Percentiles rank a stretch among this genome's conserved stretches.
Evolutionary conservation across 2,797 vertebrate genomes (phyloP).

Genomic region (Basileuterus tristriatus): DNA sequence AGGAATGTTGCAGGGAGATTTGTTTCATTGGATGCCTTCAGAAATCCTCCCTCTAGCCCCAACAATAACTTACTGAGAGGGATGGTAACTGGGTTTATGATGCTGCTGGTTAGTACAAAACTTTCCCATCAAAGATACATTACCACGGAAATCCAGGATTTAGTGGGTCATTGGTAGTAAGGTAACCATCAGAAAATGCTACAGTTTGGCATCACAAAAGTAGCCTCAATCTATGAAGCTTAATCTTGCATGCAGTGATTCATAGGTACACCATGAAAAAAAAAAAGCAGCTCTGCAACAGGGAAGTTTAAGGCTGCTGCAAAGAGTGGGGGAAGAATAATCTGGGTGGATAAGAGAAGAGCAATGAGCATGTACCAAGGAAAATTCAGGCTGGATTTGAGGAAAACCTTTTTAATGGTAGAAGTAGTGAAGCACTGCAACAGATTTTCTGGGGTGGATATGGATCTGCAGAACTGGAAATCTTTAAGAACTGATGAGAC

Average conservation of each 20-base stretch:
- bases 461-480: slow-evolving; percentile 2
- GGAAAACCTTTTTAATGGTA: neutral
- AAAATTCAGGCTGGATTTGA: slow-evolving; percentile 18
- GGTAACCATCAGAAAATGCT: slow-evolving; percentile 5
- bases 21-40: neutral
- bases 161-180: slow-evolving; percentile 19
- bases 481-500: neutral
- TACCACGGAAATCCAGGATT: slow-evolving; percentile 12
- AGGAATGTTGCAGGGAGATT: neutral
- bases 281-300: neutral
- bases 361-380: neutral
- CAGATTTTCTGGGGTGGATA: neutral
- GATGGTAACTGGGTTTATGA: neutral
- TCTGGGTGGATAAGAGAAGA: neutral
- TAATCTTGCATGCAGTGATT: neutral
- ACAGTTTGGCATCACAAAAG: neutral
- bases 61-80: neutral
- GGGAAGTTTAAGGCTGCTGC: neutral
- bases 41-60: neutral
- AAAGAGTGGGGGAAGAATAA: neutral
- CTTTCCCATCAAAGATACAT: neutral
- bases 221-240: neutral
- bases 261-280: neutral
- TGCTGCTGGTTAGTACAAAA: neutral
- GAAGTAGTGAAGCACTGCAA: neutral